Base-by-base conservation (phyloP, 2,888 invertebrate species). In the Thelaira solivaga region DNA sequence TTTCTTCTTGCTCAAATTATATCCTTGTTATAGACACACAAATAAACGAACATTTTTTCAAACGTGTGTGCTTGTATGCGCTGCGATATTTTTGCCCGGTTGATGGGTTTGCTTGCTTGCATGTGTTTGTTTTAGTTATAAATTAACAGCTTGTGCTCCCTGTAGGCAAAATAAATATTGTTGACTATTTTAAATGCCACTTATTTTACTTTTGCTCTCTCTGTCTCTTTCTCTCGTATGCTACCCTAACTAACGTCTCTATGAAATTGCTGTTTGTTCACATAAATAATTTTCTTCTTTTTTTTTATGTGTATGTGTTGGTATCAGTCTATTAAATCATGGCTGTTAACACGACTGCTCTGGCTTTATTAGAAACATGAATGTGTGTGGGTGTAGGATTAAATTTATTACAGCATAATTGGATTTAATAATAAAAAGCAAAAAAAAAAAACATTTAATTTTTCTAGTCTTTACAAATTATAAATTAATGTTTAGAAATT, bases 101-200 rank as follows among this genome's bases (percentile, higher is more conserved):
- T 31, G 55, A 34, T 31, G 24, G 26, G 11, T 49, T 53, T 10
- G 7, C 22, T 43, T 8, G 29, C 26, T 47, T n/a, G n/a, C n/a
- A n/a, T n/a, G 45, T 61, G 51, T 53, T 74, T 74, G 36, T 67
- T 74, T 74, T 29, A 53, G 51, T 67, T 74, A 67, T 74, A 74
- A 74, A 67, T 74, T 74, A 67, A 74, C 67, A 61, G 67, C 53
- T 74, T 74, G 67, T 74, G 45, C 61, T 67, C 8, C 74, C 67
- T 61, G 45, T n/a, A 45, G 67, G 67, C 61, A 61, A 67, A 61
- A 53, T 74, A 74, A 67, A 67, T 67, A 61, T 61, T 61, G 51
- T 61, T 61, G 61, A 74, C 59, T 67, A 51, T 74, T 74, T 74
- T 51, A 61, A 74, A 74, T 61, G 74, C 59, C 59, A 74, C 73